phyloP scores from a whole-genome alignment of 1,140 invertebrate species.

The Andrena cerasifolii region DNA sequence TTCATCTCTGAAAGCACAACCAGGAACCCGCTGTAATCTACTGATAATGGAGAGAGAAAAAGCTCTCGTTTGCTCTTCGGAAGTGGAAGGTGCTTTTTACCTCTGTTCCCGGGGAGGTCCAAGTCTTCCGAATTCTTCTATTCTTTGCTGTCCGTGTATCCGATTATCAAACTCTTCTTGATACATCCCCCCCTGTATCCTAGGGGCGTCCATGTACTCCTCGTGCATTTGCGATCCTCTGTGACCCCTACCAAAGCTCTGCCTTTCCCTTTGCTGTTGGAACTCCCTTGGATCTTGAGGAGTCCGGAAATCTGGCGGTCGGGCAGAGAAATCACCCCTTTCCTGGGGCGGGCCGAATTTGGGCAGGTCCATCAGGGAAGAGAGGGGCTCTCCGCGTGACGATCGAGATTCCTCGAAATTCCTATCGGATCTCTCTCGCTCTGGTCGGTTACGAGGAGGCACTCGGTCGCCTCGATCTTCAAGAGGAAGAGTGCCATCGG shows the following conservation, averaged over 20 bases:
- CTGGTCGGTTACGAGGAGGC: slow-evolving; percentile 66
- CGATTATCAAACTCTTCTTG: slow-evolving; percentile 74
- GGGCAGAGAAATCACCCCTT: slow-evolving; percentile 69
- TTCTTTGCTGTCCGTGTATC: slow-evolving; percentile 73
- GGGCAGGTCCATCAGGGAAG: slow-evolving; percentile 76
- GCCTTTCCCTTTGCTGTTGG: slow-evolving; percentile 70
- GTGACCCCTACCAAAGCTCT: slow-evolving; percentile 65
- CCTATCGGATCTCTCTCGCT: slow-evolving; percentile 72
- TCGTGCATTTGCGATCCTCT: slow-evolving; percentile 70
- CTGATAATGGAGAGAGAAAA: no score
- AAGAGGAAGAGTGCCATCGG: slow-evolving; percentile 78
- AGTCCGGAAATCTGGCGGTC: slow-evolving; percentile 71
- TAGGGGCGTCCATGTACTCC: slow-evolving; percentile 75
- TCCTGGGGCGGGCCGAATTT: slow-evolving; percentile 74
- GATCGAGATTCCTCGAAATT: slow-evolving; percentile 65
- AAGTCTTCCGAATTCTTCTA: slow-evolving; percentile 77
- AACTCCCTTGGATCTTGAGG: slow-evolving; percentile 73
- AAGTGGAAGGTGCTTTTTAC: no score
- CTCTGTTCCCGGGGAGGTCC: slow-evolving; percentile 61
- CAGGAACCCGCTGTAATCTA: no score
- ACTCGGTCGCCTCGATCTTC: slow-evolving; percentile 77
- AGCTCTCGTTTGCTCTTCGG: no score
- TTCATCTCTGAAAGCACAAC: no score
- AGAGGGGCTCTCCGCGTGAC: slow-evolving; percentile 45
- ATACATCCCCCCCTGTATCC: slow-evolving; percentile 71